Percentiles rank a stretch among this genome's conserved stretches.
Evolutionary conservation across 2,797 vertebrate species (phyloP).

Genomic region (Gymnodraco acuticeps): DNA sequence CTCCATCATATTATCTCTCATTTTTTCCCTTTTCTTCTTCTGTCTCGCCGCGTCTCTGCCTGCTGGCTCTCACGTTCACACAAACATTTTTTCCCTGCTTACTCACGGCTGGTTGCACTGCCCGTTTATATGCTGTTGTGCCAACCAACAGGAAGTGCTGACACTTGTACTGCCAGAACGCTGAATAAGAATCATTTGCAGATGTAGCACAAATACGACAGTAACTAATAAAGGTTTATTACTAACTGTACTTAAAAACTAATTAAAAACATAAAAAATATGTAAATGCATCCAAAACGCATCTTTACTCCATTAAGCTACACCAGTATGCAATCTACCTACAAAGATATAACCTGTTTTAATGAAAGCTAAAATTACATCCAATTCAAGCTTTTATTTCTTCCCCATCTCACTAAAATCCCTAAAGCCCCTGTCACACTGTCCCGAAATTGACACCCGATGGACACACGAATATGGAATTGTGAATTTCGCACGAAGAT

Average conservation of each 20-base stretch:
- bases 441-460: too few relatives aligned
- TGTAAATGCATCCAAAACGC: not conserved
- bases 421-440: too few relatives aligned
- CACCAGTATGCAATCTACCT: not conserved
- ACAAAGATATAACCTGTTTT: too few relatives aligned
- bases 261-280: not conserved
- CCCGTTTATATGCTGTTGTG: slow-evolving; percentile 10
- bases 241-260: not conserved
- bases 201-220: not conserved
- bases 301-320: not conserved
- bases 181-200: slow-evolving; percentile 16
- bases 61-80: slow-evolving; percentile 26
- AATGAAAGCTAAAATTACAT: not conserved
- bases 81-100: slow-evolving; percentile 32
- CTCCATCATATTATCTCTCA: slow-evolving; percentile 40
- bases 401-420: too few relatives aligned
- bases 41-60: slow-evolving; percentile 27
- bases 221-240: not conserved
- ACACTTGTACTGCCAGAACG: slow-evolving; percentile 23
- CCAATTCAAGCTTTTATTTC: not conserved
- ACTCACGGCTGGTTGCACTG: slow-evolving; percentile 23
- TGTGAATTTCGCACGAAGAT: too few relatives aligned
- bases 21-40: slow-evolving; percentile 41
- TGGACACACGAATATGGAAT: too few relatives aligned
- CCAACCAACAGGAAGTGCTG: slow-evolving; percentile 26